Base-by-base conservation (phyloP, 2,113 vertebrate species). In the Aplodontia rufa region DNA sequence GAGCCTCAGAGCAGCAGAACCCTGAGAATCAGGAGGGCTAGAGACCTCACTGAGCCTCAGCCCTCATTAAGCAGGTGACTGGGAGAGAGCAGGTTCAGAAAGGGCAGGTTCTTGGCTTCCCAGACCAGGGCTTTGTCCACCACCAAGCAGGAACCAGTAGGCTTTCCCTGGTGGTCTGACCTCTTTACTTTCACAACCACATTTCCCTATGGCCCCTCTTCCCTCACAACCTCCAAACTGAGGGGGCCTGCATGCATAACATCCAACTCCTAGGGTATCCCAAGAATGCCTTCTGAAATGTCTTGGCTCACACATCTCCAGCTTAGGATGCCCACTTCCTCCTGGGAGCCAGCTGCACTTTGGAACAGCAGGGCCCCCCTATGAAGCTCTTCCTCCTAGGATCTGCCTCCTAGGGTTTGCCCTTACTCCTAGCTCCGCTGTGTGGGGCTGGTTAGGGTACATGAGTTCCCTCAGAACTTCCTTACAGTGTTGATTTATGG, bases 101-200 rank as follows among this genome's bases (percentile, higher is more conserved):
- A 88, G 78, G n/a, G 40, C 87, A 58, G 47, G 51, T 26, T 47
- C 87, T 88, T 14, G 32, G 47, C 45, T 42, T 85, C 51, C 64
- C 49, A 64, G 74, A 74, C 69, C 66, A 47, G 62, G 30, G 87
- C 78, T 96, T 68, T 68, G 53, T 66, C 71, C n/a, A 53, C 53
- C 42, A 26, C 20, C 45, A 75, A 42, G 90, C 78, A 40, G 58
- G 62, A 93, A 75, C 75, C 79, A 76, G 47, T 6, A 42, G 71
- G 83, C 72, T 51, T 94, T 87, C 28, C 37, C 37, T 53, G 42
- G 69, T 7, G 20, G 22, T 72, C 80, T 72, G 45, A 85, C 47
- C 30, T 42, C 93, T 80, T 92, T 87, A 88, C 93, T 95, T 96
- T 94, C 78, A 92, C 88, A 95, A 94, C 81, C 95, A 51, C 9